Conservation (phyloP, 2,888 invertebrate species). For the Tribolium freemani region DNA sequence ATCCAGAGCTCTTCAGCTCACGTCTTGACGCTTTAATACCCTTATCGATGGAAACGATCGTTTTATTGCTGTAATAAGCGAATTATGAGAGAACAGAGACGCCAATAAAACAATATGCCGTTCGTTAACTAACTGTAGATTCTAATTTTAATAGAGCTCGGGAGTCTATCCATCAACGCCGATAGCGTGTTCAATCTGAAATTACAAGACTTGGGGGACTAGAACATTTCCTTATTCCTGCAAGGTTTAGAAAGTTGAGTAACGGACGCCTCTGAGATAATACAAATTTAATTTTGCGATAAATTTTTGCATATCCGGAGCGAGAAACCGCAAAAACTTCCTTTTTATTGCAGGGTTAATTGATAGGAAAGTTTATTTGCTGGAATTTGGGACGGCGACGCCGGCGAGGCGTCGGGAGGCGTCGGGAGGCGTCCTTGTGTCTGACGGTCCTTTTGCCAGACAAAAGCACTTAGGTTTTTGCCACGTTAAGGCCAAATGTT, state of each 20-base stretch:
- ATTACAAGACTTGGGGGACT: not conserved
- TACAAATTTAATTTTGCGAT: not conserved
- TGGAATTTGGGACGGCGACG: too few species aligned
- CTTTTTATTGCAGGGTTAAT: too few species aligned
- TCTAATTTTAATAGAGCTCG: constrained; percentile 9
- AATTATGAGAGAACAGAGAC: constrained; percentile 7
- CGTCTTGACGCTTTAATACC: constrained; percentile 13
- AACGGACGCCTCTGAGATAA: constrained; percentile 11
- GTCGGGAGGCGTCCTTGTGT: too few species aligned
- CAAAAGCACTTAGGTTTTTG: too few species aligned
- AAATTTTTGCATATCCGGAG: too few species aligned
- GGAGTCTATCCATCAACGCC: not conserved
- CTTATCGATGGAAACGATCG: constrained; percentile 14
- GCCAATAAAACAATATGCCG: constrained; percentile 1
- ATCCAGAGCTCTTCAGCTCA: constrained; percentile 5
- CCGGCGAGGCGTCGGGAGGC: too few species aligned
- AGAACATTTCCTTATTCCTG: constrained; percentile 9
- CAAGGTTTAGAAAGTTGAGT: constrained; percentile 16
- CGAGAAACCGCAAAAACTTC: too few species aligned
- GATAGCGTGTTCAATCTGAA: not conserved
- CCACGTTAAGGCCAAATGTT: too few species aligned
- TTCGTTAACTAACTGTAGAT: constrained; percentile 16
- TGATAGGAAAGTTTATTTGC: too few species aligned
- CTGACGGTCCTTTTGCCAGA: too few species aligned
- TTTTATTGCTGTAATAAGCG: not conserved